Conservation (phyloP, 1,140 invertebrate species). For the Stegodyphus dumicola region DNA sequence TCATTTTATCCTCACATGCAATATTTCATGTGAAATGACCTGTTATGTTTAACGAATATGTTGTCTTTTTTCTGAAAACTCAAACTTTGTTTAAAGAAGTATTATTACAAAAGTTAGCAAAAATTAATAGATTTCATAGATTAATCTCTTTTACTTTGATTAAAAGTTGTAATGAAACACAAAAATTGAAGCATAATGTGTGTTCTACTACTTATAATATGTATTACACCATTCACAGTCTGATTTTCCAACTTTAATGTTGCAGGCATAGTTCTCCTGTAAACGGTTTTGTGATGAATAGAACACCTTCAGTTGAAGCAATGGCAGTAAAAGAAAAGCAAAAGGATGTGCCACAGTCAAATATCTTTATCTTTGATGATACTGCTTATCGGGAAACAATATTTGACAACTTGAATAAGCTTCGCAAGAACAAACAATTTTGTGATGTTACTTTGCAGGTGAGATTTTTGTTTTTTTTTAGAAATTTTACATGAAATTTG, state of each 20-base stretch:
- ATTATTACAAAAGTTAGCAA: too few species aligned
- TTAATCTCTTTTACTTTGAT: too few species aligned
- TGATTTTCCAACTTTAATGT: constrained; percentile 12
- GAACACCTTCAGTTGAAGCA: constrained; percentile 15
- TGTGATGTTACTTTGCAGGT: constrained; percentile 84
- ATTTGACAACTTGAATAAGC: constrained; percentile 77
- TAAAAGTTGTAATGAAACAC: too few species aligned
- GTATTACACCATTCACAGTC: too few species aligned
- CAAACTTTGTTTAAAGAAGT: too few species aligned
- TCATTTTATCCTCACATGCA: too few species aligned
- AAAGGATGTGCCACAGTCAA: constrained; percentile 8
- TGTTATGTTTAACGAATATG: too few species aligned
- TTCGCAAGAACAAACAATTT: constrained; percentile 81
- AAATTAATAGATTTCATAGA: too few species aligned
- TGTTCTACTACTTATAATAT: too few species aligned
- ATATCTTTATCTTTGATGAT: constrained; percentile 69
- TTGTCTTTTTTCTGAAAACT: too few species aligned
- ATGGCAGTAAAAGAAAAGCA: constrained; percentile 48
- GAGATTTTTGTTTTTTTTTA: constrained; percentile 62
- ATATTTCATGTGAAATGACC: too few species aligned
- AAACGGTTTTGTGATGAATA: constrained; percentile 46
- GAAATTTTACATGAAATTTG: constrained; percentile 7
- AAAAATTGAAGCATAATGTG: too few species aligned
- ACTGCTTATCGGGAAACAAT: constrained; percentile 72
- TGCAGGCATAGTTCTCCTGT: constrained; percentile 35